Conservation (phyloP, 2,888 invertebrate genomes). For the Hoplodrina blanda region DNA sequence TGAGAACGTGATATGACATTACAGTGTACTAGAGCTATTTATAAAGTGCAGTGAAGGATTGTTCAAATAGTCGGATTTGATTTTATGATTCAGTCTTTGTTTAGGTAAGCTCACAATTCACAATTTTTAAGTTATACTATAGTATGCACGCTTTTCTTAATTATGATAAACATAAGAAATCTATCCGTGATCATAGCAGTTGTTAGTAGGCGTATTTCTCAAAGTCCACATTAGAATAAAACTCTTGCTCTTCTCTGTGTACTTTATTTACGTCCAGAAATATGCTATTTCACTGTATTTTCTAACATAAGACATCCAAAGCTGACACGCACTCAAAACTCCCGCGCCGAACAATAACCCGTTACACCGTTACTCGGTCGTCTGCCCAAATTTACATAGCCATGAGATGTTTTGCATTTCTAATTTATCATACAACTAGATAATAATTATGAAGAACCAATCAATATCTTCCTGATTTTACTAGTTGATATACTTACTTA, state of each 20-base stretch:
- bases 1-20: slow-evolving; percentile 28
- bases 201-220: neutral
- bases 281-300: slow-evolving; percentile 10
- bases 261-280: slow-evolving; percentile 5
- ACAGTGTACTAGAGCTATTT: slow-evolving; percentile 42
- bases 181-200: neutral
- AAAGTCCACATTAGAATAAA: neutral
- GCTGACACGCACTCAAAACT: slow-evolving; percentile 38
- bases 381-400: slow-evolving; percentile 65
- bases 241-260: neutral
- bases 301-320: slow-evolving; percentile 25
- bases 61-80: slow-evolving; percentile 37
- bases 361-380: slow-evolving; percentile 65
- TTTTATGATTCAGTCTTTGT: slow-evolving; percentile 30
- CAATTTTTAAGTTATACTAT: neutral
- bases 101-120: slow-evolving; percentile 53
- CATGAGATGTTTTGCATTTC: slow-evolving; percentile 50
- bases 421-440: slow-evolving; percentile 31
- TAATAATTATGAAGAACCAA: neutral
- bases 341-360: slow-evolving; percentile 60
- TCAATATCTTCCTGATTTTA: slow-evolving; percentile 2
- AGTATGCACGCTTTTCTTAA: neutral
- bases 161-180: neutral
- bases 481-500: neutral
- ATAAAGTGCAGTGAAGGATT: slow-evolving; percentile 61